Percentiles rank a stretch among this genome's conserved stretches.
These are phyloP conservation scores for Pardosa pseudoannulata DNA, from an alignment of 2,888 invertebrate species.

Conservation along the genomic window DNA sequence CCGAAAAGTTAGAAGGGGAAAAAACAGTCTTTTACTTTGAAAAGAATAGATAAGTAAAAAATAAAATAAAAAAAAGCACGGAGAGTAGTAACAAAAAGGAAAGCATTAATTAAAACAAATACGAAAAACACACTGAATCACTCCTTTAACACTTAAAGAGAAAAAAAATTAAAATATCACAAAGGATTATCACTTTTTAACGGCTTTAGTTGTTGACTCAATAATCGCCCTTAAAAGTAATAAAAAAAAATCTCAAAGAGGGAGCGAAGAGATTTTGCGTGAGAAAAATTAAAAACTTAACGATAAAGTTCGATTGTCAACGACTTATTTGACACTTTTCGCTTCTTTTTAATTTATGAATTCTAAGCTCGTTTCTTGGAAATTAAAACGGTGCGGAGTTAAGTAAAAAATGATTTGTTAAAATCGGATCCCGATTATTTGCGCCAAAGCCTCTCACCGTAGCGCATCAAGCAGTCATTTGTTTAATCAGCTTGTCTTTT, in stretches of 20 bases:
- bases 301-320: conserved; percentile 66
- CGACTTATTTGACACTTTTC: conserved; percentile 62
- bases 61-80: too few species aligned
- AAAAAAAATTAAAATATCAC: conserved; percentile 37
- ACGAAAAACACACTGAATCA: conserved; percentile 59
- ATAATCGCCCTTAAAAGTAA: conserved; percentile 65
- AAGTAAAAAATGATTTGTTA: conserved; percentile 40
- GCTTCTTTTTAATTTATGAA: conserved; percentile 66
- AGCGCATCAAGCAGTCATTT: conserved; percentile 53
- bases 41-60: conserved; percentile 30
- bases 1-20: too few species aligned
- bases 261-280: conserved; percentile 24
- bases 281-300: conserved; percentile 59
- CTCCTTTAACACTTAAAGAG: conserved; percentile 35
- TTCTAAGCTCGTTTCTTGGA: conserved; percentile 43
- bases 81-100: conserved; percentile 7
- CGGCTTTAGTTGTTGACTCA: conserved; percentile 65
- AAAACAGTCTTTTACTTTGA: too few species aligned
- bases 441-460: conserved; percentile 44
- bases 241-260: conserved; percentile 16
- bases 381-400: conserved; percentile 48
- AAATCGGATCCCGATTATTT: conserved; percentile 61
- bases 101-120: conserved; percentile 69
- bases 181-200: conserved; percentile 71
- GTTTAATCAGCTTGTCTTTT: conserved; percentile 68